Conservation (phyloP, 2,113 vertebrate species). For the Oenanthe oenanthe region DNA sequence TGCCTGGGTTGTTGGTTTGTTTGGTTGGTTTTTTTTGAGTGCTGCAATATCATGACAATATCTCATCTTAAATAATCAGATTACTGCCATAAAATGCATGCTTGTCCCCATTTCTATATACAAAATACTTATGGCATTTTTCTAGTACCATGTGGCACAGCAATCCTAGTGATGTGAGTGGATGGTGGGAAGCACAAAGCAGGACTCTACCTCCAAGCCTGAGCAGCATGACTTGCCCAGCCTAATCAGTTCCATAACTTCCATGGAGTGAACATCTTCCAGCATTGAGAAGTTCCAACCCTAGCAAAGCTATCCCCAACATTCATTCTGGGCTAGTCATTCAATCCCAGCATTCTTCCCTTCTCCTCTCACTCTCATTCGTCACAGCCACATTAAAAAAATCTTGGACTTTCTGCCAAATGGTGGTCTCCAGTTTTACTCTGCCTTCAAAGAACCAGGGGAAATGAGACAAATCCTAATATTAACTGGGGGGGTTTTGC, state of each 20-base stretch:
- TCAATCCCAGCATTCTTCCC: neutral
- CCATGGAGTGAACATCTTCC: neutral
- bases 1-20: neutral
- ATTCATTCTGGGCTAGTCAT: neutral
- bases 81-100: neutral
- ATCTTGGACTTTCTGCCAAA: neutral
- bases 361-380: neutral
- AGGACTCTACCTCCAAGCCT: neutral
- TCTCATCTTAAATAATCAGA: neutral
- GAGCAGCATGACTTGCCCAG: neutral
- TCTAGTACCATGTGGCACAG: neutral
- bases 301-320: neutral
- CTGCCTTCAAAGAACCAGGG: neutral
- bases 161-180: neutral
- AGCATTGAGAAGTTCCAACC: neutral
- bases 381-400: neutral
- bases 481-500: neutral
- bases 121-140: neutral
- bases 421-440: neutral
- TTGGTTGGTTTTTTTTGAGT: neutral
- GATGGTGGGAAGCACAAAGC: neutral
- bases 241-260: neutral
- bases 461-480: neutral
- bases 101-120: neutral
- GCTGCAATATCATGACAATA: neutral